Base-by-base conservation (phyloP, 2,113 vertebrate species). In the Oceanodroma tethys region DNA sequence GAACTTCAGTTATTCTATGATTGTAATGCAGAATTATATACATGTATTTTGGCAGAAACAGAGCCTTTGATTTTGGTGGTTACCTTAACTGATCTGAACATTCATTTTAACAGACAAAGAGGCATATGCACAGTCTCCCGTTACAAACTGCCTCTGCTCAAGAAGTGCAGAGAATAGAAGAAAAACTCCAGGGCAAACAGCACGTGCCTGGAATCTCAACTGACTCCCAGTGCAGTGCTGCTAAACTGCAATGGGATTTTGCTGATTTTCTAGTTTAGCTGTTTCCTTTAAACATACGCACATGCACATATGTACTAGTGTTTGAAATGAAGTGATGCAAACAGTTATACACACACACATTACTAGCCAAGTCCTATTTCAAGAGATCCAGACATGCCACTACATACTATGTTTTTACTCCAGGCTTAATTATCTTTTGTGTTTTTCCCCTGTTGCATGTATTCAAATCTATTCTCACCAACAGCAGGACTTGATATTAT, bases 331-430 rank as follows among this genome's bases (percentile, higher is more conserved):
- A 83, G 47, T 17, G 14, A 30, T 13, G 34, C 14, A 38, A 17
- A 4, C 23, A 81, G 10, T 42, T 74, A 21, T 4, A 38, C 5
- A 56, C 11, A 53, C 6, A 15, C 0, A 0, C n/a, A 38, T n/a
- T 66, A 63, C n/a, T 62, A 79, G 10, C 5, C 62, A 71, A 11
- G 16, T 58, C 18, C 3, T 34, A 13, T 67, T 88, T 40, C 32
- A 75, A 80, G 12, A 11, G 10, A 78, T 68, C 19, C 30, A 88
- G 36, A 34, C 30, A 62, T 3, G 7, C 5, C 29, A 50, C 22
- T 72, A 18, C 7, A 19, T 11, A 38, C 6, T 29, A 16, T 6
- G 9, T 8, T 72, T 86, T 83, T 20, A 47, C 26, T 53, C 6
- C 17, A 52, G 26, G 10, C 11, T 81, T 78, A 70, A 52, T 70